Evolutionary conservation across 2,888 invertebrate genomes (phyloP).

Genomic region (Andrena bucephala): DNA sequence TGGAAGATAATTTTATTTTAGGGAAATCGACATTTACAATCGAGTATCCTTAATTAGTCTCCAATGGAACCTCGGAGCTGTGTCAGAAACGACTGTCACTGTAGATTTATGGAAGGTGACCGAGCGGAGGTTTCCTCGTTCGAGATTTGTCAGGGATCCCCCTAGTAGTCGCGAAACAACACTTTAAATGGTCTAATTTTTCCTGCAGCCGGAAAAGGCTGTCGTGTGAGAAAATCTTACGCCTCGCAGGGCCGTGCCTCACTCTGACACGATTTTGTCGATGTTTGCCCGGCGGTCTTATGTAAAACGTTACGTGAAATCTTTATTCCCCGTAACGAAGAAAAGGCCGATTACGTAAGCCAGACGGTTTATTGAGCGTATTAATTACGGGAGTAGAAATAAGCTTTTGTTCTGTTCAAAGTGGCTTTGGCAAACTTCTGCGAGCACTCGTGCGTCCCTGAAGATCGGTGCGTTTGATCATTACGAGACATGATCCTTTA

Average conservation of each 20-base stretch:
- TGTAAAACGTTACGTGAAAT: slow-evolving; percentile 20
- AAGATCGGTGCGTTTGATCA: slow-evolving; percentile 76
- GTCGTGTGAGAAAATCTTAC: slow-evolving; percentile 58
- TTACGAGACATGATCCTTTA: slow-evolving; percentile 66
- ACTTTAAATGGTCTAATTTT: slow-evolving; percentile 54
- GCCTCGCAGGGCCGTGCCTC: slow-evolving; percentile 50
- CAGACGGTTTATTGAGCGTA: slow-evolving; percentile 8
- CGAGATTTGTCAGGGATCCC: slow-evolving; percentile 64
- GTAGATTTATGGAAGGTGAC: slow-evolving; percentile 52
- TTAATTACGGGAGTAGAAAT: slow-evolving; percentile 19
- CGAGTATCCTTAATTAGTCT: slow-evolving; percentile 23
- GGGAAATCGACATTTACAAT: neutral
- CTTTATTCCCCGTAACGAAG: neutral
- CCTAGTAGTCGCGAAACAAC: slow-evolving; percentile 72
- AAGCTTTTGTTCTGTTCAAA: neutral
- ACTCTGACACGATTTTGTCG: slow-evolving; percentile 25
- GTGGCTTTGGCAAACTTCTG: neutral
- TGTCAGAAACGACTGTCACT: slow-evolving; percentile 7
- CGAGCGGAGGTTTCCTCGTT: slow-evolving; percentile 46
- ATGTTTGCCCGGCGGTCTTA: slow-evolving; percentile 6
- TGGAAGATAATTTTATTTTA: neutral
- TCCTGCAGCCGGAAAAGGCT: slow-evolving; percentile 36
- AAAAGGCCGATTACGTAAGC: neutral
- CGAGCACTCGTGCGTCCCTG: neutral
- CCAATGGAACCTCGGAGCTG: neutral